A percentile compares a stretch with the other conserved stretches of the same genome.
phyloP scores from a whole-genome alignment of 2,888 invertebrate genomes.

The Coecobrya sp. region DNA sequence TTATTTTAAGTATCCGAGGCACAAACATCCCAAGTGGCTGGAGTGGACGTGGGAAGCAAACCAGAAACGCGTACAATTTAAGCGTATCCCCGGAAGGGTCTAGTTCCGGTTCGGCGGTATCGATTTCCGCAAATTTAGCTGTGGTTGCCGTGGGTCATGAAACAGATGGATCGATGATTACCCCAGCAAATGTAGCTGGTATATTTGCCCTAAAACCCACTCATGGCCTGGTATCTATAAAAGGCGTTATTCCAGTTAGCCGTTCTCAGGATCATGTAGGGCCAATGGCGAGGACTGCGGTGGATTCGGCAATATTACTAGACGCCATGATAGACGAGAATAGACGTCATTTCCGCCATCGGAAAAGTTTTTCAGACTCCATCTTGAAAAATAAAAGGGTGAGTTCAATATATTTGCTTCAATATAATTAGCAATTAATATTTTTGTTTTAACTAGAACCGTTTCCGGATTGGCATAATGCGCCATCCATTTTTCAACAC shows the following conservation, averaged over 20 bases:
- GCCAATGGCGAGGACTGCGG: conserved; percentile 77
- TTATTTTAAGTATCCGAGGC: too few species aligned
- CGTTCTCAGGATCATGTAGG: conserved; percentile 83
- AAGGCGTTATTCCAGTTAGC: conserved; percentile 80
- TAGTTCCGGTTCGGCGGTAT: conserved; percentile 76
- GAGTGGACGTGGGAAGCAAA: conserved; percentile 81
- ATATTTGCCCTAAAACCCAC: conserved; percentile 77
- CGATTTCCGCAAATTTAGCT: conserved; percentile 72
- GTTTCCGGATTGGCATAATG: conserved; percentile 67
- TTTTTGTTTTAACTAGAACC: background rate
- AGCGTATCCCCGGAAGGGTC: conserved; percentile 75
- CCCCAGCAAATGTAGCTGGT: conserved; percentile 65
- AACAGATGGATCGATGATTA: conserved; percentile 80
- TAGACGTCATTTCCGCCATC: background rate
- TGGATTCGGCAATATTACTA: conserved; percentile 67
- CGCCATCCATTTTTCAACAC: conserved; percentile 66
- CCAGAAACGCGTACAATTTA: conserved; percentile 73
- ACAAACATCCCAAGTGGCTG: conserved; percentile 80
- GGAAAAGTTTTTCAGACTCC: background rate
- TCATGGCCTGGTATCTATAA: conserved; percentile 61
- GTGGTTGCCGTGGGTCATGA: conserved; percentile 66
- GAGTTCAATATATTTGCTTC: background rate
- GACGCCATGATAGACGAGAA: conserved; percentile 44
- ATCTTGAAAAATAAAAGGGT: background rate
- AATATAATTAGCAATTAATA: background rate